phyloP scores from a whole-genome alignment of 2,797 vertebrate species.

The Rhyacichthys aspro region DNA sequence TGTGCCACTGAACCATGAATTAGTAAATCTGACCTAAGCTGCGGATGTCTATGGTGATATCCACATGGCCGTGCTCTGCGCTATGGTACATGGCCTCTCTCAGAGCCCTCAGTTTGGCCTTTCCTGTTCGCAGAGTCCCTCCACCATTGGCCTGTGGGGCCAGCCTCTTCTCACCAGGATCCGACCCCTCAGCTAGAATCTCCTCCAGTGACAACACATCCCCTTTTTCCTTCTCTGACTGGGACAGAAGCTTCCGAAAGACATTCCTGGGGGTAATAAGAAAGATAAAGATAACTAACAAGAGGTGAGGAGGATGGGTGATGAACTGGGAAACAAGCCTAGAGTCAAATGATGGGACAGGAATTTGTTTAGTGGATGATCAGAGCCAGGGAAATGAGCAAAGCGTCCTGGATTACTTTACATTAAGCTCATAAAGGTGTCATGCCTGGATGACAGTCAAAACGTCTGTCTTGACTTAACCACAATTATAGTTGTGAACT shows the following conservation, averaged over 20 bases:
- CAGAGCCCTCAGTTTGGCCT: conserved; percentile 84
- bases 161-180: conserved; percentile 68
- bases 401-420: conserved; percentile 15
- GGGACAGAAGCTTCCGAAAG: conserved; percentile 83
- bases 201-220: conserved; percentile 85
- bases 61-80: conserved; percentile 86
- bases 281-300: background rate
- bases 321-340: background rate
- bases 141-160: conserved; percentile 70
- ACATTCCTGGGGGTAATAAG: conserved; percentile 73
- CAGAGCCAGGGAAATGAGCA: conserved; percentile 12
- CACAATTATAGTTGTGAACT: too few species aligned
- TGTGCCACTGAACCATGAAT: conserved; percentile 67
- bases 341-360: conserved; percentile 9
- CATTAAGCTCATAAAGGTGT: conserved; percentile 17
- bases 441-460: conserved; percentile 17
- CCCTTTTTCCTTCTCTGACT: conserved; percentile 81
- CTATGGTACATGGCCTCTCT: conserved; percentile 89
- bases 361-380: conserved; percentile 19
- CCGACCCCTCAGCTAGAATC: conserved; percentile 83
- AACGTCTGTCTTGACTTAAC: too few species aligned
- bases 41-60: conserved; percentile 89
- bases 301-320: background rate
- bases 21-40: conserved; percentile 84
- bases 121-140: conserved; percentile 82